Evolutionary conservation across 2,888 invertebrate species (phyloP), one percentile per base, ranked within the genome.

Genomic region (Amphipyra tragopoginis): DNA sequence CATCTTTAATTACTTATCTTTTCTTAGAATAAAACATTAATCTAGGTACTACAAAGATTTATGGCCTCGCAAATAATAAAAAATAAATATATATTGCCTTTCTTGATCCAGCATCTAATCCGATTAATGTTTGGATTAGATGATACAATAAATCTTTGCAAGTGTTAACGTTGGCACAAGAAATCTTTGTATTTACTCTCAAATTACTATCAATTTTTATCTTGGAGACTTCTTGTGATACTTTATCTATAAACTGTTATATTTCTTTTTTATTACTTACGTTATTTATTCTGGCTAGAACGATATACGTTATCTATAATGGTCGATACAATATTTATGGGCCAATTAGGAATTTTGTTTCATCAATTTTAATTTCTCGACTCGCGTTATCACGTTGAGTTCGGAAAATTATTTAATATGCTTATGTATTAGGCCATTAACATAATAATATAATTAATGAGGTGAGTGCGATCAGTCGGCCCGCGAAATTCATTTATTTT

Each of bases 91-190:
- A 64, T 61, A 57, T 72, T 45, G 55, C 53, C 44, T n/a, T n/a
- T 44, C 57, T 56, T 34, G 45, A 60, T 60, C 43, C 68, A 50
- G 36, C 11, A 52, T 48, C 42, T 75, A 66, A 77, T 72, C 78
- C 47, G 75, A 62, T 78, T 72, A 72, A 60, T 62, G 48, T 15
- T 38, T 21, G 75, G 70, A 70, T 75, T 58, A 70, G 40, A 42
- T 15, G 15, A 43, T 11, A 61, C 49, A 44, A 77, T 74, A 68
- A 74, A 76, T 76, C 72, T 63, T 14, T 26, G 10, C 2, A 44
- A 66, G 36, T 55, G 36, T 55, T 55, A 67, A 59, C 48, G 50
- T 54, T 60, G n/a, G 36, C 21, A 26, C 6, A 39, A 52, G 50
- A 62, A 70, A 65, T 60, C 13, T 6, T 60, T 61, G 57, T 59